Conservation (phyloP, 2,888 invertebrate genomes). For the Molanna angustata region DNA sequence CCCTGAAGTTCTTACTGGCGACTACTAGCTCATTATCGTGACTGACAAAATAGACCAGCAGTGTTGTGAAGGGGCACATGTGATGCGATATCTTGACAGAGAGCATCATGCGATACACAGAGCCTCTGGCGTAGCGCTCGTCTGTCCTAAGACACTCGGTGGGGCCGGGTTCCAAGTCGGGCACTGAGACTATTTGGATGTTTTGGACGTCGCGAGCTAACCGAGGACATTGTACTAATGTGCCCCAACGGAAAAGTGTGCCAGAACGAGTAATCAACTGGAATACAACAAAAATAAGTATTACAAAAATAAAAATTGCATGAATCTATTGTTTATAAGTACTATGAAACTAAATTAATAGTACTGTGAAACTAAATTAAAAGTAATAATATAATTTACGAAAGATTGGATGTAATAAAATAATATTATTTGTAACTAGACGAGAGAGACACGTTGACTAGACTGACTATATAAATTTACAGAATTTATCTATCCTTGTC, state of each 20-base stretch:
- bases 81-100: slow-evolving; percentile 49
- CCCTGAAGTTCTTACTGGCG: slow-evolving; percentile 52
- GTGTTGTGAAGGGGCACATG: slow-evolving; percentile 53
- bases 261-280: slow-evolving; percentile 52
- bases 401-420: too few species aligned
- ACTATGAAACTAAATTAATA: too few species aligned
- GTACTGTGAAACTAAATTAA: too few species aligned
- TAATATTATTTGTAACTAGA: too few species aligned
- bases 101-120: slow-evolving; percentile 41
- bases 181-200: background rate
- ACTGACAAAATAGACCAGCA: slow-evolving; percentile 55
- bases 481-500: too few species aligned
- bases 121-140: background rate
- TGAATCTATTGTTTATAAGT: too few species aligned
- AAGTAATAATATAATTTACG: too few species aligned
- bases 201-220: slow-evolving; percentile 24
- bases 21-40: slow-evolving; percentile 57
- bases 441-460: too few species aligned
- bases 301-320: too few species aligned
- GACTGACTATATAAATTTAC: too few species aligned
- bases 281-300: slow-evolving; percentile 21
- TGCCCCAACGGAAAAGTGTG: slow-evolving; percentile 50
- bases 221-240: slow-evolving; percentile 50
- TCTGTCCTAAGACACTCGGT: slow-evolving; percentile 15
- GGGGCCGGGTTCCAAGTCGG: background rate